Evolutionary conservation across 2,797 vertebrate species (phyloP).

Genomic region (Schizopygopsis pylzovi): DNA sequence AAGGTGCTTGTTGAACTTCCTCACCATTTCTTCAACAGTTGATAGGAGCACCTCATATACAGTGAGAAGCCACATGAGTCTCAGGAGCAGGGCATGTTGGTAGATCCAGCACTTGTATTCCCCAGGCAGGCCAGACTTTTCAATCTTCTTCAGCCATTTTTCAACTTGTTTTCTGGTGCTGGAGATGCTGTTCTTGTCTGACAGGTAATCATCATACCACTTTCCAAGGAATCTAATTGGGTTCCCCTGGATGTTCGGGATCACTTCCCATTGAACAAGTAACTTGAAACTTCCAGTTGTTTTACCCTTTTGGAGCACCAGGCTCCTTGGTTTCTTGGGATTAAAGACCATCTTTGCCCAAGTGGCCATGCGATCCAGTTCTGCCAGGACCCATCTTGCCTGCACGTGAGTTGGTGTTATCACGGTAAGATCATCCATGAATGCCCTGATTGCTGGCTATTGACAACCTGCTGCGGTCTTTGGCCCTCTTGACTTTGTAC

Average conservation of each 20-base stretch:
- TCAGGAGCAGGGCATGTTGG: too few species aligned
- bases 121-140: constrained; percentile 34
- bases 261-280: background rate
- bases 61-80: too few species aligned
- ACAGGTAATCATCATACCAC: constrained; percentile 27
- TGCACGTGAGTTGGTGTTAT: background rate
- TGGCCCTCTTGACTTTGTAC: background rate
- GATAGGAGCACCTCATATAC: too few species aligned
- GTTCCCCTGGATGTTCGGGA: constrained; percentile 13
- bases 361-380: constrained; percentile 5
- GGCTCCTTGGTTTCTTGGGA: constrained; percentile 34
- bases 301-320: constrained; percentile 14
- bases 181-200: constrained; percentile 35
- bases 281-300: background rate
- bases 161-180: constrained; percentile 36
- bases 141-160: constrained; percentile 35
- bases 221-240: constrained; percentile 42
- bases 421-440: background rate
- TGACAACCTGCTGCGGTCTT: background rate
- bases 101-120: constrained; percentile 6
- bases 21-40: too few species aligned
- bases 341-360: constrained; percentile 39
- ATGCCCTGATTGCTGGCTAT: background rate
- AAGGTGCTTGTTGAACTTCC: too few species aligned
- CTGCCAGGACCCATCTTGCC: background rate